A percentile compares a stretch with the other conserved stretches of the same genome.
phyloP scores from a whole-genome alignment of 1,140 invertebrate species.

The Drosophila repleta region DNA sequence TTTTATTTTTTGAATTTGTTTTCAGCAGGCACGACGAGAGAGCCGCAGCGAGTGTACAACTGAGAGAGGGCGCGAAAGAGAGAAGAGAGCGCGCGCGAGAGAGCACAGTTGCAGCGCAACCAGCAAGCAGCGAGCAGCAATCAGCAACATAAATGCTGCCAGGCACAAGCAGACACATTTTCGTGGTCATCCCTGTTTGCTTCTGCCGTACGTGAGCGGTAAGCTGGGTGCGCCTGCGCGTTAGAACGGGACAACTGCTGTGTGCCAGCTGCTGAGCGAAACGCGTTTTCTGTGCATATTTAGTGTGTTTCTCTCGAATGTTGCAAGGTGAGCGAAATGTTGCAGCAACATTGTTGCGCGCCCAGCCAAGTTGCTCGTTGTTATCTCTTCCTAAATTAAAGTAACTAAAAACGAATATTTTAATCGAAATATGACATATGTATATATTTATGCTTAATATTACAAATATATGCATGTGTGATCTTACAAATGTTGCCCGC shows the following conservation, averaged over 20 bases:
- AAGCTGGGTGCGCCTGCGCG: constrained; percentile 50
- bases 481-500: constrained; percentile 11
- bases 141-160: constrained; percentile 21
- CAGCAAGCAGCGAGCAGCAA: too few relatives aligned
- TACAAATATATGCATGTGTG: background rate
- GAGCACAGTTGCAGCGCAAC: constrained; percentile 29
- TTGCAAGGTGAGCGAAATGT: constrained; percentile 39
- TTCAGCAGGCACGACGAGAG: constrained; percentile 22
- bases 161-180: constrained; percentile 4
- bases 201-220: constrained; percentile 28
- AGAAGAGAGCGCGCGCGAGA: constrained; percentile 17
- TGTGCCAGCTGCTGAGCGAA: constrained; percentile 28
- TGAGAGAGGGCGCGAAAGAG: constrained; percentile 2
- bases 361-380: constrained; percentile 1
- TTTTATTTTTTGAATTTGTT: constrained; percentile 52
- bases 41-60: background rate
- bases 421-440: too few relatives aligned
- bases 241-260: constrained; percentile 43
- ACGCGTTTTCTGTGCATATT: constrained; percentile 51
- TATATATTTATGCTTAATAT: background rate
- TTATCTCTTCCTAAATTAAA: background rate
- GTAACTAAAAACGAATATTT: too few relatives aligned
- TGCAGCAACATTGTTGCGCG: constrained; percentile 58
- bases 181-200: constrained; percentile 41
- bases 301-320: constrained; percentile 43